Percentiles rank a stretch among this genome's conserved stretches.
These are phyloP conservation scores for Cantharis nigra DNA, from an alignment of 2,888 invertebrate genomes.

Conservation along the genomic window DNA sequence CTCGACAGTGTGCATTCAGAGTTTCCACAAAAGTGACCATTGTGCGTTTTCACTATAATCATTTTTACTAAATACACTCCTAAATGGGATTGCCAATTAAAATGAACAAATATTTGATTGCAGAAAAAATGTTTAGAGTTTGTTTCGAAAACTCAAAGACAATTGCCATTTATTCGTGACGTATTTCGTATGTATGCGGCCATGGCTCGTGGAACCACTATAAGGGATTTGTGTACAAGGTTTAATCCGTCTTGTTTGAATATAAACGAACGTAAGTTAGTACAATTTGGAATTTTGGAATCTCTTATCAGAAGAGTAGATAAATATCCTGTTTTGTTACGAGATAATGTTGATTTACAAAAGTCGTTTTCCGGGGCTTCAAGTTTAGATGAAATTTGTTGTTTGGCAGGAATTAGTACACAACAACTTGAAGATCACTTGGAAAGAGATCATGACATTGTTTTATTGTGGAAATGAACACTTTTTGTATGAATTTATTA, in stretches of 20 bases:
- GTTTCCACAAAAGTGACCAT: too few species aligned
- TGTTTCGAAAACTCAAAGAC: conserved; percentile 51
- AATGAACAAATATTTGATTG: conserved; percentile 31
- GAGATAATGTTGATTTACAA: conserved; percentile 55
- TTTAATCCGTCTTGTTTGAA: conserved; percentile 74
- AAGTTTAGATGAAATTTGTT: conserved; percentile 90
- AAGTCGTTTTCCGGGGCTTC: conserved; percentile 78
- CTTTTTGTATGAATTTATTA: neutral
- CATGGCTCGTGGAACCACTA: conserved; percentile 72
- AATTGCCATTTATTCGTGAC: conserved; percentile 60
- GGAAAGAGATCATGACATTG: conserved; percentile 81
- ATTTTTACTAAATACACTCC: too few species aligned
- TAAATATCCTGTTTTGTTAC: conserved; percentile 59
- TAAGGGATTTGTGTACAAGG: conserved; percentile 70
- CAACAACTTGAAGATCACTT: conserved; percentile 80
- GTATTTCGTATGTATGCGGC: conserved; percentile 68
- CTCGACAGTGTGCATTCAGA: too few species aligned
- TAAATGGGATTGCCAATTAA: neutral
- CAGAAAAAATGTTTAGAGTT: conserved; percentile 54
- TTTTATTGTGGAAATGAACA: conserved; percentile 77
- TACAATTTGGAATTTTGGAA: conserved; percentile 87
- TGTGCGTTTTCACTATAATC: too few species aligned
- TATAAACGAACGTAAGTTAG: conserved; percentile 80
- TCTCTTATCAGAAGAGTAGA: conserved; percentile 81
- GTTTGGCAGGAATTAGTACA: conserved; percentile 75